Evolutionary conservation across 1,140 invertebrate species (phyloP), one percentile per base, ranked within the genome.

Genomic region (Gerris buenoi): DNA sequence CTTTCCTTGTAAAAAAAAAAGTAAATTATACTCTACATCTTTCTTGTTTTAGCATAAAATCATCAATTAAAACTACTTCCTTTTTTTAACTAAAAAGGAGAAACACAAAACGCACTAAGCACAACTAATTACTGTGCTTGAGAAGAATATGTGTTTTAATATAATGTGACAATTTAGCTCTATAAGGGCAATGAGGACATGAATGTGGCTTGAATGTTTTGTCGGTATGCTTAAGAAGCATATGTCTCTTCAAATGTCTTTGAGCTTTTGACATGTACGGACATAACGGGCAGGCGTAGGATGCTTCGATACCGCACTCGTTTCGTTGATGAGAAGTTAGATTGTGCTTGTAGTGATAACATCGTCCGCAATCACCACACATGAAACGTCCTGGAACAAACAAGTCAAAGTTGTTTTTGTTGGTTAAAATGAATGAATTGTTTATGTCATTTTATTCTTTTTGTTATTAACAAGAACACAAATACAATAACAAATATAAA

Each of bases 271-370:
- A 68, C 28, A 60, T 65, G 56, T 66, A 67, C 0, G 65, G 59
- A 68, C 81, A 83, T 14, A 79, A 64, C 10, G 76, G 73, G 69
- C 81, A 83, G 2, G 70, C 68, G 68, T 81, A 71, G 63, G 61
- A 74, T 2, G 78, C 77, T 25, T 73, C 73, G 18, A 76, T 73
- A 2, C 78, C 77, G 66, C 79, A 80, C 66, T 80, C 78, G 63
- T 77, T 75, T 25, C 74, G 75, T 65, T 78, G 70, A 68, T 81
- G 80, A 15, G 73, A 65, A 25, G 67, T 69, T 58, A 77, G 62
- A 26, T 73, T 72, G n/a, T 72, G 71, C 63, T 64, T 59, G 60
- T 70, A 68, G 18, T 65, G 63, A 66, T 71, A 73, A 5, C 33
- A 33, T 64, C 70, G 70, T 15, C 67, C 65, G 63, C 72, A 73